Evolutionary conservation across 1,140 invertebrate genomes (phyloP), one percentile per base, ranked within the genome.

Genomic region (Camponotus floridanus): DNA sequence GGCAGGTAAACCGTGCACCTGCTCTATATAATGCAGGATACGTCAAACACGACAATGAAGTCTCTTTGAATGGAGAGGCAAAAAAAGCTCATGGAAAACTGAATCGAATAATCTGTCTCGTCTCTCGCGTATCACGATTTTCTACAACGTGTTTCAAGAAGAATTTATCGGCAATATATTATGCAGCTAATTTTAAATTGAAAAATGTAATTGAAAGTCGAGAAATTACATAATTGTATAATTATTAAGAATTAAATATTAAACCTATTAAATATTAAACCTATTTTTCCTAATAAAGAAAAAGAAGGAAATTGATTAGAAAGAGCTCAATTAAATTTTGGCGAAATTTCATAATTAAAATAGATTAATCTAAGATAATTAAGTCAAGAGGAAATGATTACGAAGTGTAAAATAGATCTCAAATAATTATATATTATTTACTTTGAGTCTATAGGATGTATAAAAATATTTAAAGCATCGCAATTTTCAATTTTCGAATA

Each of bases 1-100:
- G 88, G 90, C 90, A 91, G 80, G 90, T 89, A 91, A 84, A 86
- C 65, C 55, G 87, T 76, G 83, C 90, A 91, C 90, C 90, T 91
- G 90, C 90, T 91, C 89, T 65, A 91, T 84, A 91, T 87, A 78
- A 91, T 62, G 86, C 70, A 71, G 76, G 86, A 76, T 73, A 71
- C 76, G 59, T 89, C 85, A 79, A 74, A 62, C 67, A 68, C 65
- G 31, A 89, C 73, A 81, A 89, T 79, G 45, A 80, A 51, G 42
- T 42, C 65, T 67, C 61, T 68, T 51, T 70, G 76, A 68, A 70
- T 70, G 62, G 61, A n/a, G 36, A 45, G 42, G 26, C 45, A 81
- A 48, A 67, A 57, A 81, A 71, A 45, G 21, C 15, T 80, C 33
- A 26, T 26, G 55, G 33, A 26, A 61, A 45, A 26, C 51, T 15